Evolutionary conservation across 2,888 invertebrate species (phyloP), one percentile per base, ranked within the genome.

Genomic region (Ecliptopera silaceata): DNA sequence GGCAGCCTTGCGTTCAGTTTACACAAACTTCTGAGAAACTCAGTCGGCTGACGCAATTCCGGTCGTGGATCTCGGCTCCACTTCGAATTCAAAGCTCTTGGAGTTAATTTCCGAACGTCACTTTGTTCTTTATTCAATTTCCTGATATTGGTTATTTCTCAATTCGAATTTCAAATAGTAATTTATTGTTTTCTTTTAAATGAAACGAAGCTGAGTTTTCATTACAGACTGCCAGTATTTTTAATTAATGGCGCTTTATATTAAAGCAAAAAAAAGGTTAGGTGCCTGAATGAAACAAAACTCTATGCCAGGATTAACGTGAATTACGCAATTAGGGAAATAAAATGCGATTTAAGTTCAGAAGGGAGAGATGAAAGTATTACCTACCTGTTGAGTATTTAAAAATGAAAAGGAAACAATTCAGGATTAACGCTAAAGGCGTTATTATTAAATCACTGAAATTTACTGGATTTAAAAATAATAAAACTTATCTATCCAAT

Each of bases 51-150:
- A 88, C 90, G 87, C 86, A 88, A 88, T 89, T 89, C 90, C 89
- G 88, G 87, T 80, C 84, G 79, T 86, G 86, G 72, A 86, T 87
- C 86, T 82, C 77, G n/a, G 75, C 80, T 77, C 79, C 74, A 76
- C 73, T 79, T 75, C 77, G 71, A 85, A 87, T 84, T 85, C 82
- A 79, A 78, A 86, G 84, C 88, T 86, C 82, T 83, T 86, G 78
- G 79, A 83, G 83, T 80, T 89, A 89, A 91, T 91, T 89, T 91
- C 91, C 91, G 89, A 88, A 83, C 84, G 86, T 80, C 88, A 88
- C 88, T 88, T 88, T 86, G 84, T 88, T 88, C 88, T 89, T 87
- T 87, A 90, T 89, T 90, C 86, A 89, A 91, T 91, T 89, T 91
- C 90, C 90, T 59, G 89, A 82, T 85, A 83, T 82, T 76, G 82